phyloP scores from a whole-genome alignment of 2,113 vertebrate species.

The Sprattus sprattus region DNA sequence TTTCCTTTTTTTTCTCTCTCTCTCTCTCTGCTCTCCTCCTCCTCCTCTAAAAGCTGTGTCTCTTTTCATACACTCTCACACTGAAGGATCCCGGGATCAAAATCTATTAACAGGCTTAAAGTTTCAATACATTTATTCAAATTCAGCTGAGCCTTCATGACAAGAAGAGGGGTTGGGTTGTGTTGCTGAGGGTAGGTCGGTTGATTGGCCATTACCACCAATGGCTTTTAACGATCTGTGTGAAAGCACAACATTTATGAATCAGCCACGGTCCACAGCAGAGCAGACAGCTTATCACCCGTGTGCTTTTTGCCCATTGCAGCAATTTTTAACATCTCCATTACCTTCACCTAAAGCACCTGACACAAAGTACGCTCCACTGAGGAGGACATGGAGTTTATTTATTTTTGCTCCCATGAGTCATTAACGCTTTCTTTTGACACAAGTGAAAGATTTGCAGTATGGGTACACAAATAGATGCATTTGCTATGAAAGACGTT shows the following conservation, averaged over 20 bases:
- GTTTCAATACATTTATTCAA: neutral
- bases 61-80: neutral
- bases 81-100: neutral
- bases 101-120: neutral
- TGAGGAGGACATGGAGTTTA: neutral
- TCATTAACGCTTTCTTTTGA: neutral
- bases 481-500: neutral
- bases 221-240: constrained; percentile 1
- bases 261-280: constrained; percentile 6
- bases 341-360: neutral
- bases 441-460: neutral
- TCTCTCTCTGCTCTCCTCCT: neutral
- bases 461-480: neutral
- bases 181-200: neutral
- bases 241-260: neutral
- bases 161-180: neutral
- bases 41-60: neutral
- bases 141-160: neutral
- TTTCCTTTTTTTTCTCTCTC: neutral
- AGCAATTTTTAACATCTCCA: neutral
- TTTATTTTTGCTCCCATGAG: neutral
- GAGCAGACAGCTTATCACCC: neutral
- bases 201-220: neutral
- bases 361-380: neutral
- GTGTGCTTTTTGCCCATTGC: neutral